Evolutionary conservation across 2,113 vertebrate genomes (phyloP), one percentile per base, ranked within the genome.

Genomic region (Tichodroma muraria): DNA sequence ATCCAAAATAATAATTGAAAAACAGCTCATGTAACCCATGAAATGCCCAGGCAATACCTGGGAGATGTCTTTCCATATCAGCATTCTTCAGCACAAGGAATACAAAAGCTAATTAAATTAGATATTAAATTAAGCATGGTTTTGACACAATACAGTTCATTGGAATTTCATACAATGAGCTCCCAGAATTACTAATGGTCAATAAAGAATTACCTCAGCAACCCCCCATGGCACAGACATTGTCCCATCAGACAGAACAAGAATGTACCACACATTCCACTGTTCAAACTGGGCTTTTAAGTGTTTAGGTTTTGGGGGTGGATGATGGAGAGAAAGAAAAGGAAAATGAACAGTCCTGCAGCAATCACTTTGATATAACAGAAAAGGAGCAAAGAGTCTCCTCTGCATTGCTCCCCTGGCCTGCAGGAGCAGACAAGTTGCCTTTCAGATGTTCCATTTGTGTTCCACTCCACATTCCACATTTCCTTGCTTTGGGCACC

Each of bases 401-500:
- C 54, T 85, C 59, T 52, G 45, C 50, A 28, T 6, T 82, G 59
- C 89, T 79, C 21, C 72, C 63, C 63, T 53, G 60, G 70, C 53
- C 71, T 45, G 30, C 45, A 65, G 1, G 10, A 80, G 63, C 80
- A 92, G 42, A 86, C 83, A 87, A 66, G 61, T 35, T 63, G 66
- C 69, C 65, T 91, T 88, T 91, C 77, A 92, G 61, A 56, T 23
- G 1, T 54, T 76, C 44, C 25, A 4, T 63, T 85, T 78, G 52
- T 68, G 63, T 76, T 13, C 2, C 72, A 54, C 87, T 95, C 72
- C 54, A 80, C 82, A 80, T 85, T 95, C 82, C 88, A 57, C 76
- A 38, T 83, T 86, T 60, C 93, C 90, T 94, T 75, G 79, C 72
- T 93, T 95, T 93, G 90, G 94, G 91, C 94, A 96, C 88, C 91